A percentile compares a stretch with the other conserved stretches of the same genome.
phyloP scores from a whole-genome alignment of 2,888 invertebrate species.

The Dasysyrphus albostriatus region DNA sequence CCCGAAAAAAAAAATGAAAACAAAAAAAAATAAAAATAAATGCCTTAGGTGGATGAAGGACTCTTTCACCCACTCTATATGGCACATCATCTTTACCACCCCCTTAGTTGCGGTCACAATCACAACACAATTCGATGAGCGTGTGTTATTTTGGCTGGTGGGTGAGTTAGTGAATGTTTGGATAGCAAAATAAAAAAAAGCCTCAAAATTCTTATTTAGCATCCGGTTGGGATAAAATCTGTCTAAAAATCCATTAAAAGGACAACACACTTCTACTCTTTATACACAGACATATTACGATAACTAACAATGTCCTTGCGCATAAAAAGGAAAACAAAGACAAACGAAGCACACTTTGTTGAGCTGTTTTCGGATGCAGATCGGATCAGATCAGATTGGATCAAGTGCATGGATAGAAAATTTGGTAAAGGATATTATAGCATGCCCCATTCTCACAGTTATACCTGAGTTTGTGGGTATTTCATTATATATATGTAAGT shows the following conservation, averaged over 20 bases:
- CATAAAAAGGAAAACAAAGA: conserved; percentile 35
- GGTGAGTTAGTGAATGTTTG: not conserved
- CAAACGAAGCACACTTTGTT: conserved; percentile 20
- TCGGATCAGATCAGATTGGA: conserved; percentile 68
- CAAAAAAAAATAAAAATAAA: conserved; percentile 51
- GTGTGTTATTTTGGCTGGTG: conserved; percentile 7
- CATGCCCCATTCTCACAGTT: not conserved
- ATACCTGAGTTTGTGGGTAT: not conserved
- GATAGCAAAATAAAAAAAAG: not conserved
- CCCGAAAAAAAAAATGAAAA: conserved; percentile 23
- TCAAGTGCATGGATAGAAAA: conserved; percentile 58
- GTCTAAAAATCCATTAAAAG: conserved; percentile 54
- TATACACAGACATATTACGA: conserved; percentile 6
- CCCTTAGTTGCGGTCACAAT: conserved; percentile 56
- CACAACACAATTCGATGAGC: conserved; percentile 59
- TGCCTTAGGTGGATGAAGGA: conserved; percentile 59
- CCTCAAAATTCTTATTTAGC: conserved; percentile 51
- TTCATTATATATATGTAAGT: not conserved
- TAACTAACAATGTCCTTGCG: conserved; percentile 56
- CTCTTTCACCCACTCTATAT: conserved; percentile 30
- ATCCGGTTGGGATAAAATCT: conserved; percentile 51
- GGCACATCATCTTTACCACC: conserved; percentile 42
- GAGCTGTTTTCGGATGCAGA: conserved; percentile 56
- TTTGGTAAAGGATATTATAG: conserved; percentile 10
- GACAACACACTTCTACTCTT: not conserved